Evolutionary conservation across 2,797 vertebrate species (phyloP).

Genomic region (Myotis myotis): DNA sequence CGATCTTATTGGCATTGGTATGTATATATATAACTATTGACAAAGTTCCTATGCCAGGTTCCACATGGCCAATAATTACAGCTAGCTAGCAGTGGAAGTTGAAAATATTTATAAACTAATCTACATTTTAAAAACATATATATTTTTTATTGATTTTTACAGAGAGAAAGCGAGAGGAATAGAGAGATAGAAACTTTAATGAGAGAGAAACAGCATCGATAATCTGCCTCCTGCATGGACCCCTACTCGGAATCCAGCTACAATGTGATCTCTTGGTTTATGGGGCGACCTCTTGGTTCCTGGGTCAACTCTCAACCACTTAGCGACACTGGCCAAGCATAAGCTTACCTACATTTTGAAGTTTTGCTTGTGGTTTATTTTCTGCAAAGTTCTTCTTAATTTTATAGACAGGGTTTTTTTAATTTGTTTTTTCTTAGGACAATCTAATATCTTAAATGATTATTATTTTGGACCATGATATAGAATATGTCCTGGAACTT

Average conservation of each 20-base stretch:
- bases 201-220: too few species aligned
- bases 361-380: constrained; percentile 21
- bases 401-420: neutral
- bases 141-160: too few species aligned
- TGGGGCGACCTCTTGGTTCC: too few species aligned
- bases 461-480: neutral
- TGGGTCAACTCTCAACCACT: too few species aligned
- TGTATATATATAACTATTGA: neutral
- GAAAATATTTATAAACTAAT: neutral
- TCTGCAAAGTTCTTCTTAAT: neutral
- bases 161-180: too few species aligned
- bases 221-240: too few species aligned
- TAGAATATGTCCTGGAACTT: neutral
- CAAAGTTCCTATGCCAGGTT: neutral
- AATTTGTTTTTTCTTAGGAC: too few species aligned
- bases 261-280: too few species aligned
- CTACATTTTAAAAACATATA: neutral
- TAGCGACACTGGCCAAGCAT: neutral
- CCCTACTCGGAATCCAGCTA: too few species aligned
- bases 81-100: neutral
- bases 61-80: neutral
- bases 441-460: neutral
- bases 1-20: neutral
- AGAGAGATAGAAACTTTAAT: too few species aligned
- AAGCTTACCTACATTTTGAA: neutral